Conservation (phyloP, 2,888 invertebrate genomes). For the Ornithoptera priamus region DNA sequence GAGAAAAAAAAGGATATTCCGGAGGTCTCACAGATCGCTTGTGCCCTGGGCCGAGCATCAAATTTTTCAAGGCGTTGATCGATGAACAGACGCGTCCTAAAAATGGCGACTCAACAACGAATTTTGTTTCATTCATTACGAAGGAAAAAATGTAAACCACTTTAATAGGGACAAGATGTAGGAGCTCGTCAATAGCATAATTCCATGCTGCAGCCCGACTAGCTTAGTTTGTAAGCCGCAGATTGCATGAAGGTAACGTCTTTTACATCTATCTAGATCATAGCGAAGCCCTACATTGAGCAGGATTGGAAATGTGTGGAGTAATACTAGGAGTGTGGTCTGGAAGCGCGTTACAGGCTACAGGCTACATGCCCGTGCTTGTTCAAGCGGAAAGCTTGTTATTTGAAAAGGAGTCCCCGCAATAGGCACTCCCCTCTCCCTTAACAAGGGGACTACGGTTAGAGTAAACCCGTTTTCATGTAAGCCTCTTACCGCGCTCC, state of each 20-base stretch:
- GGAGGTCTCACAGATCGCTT: neutral
- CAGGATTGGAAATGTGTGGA: no score
- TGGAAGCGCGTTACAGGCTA: no score
- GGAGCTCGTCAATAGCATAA: neutral
- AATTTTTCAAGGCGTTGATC: slow-evolving; percentile 29
- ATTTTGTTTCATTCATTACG: slow-evolving; percentile 4
- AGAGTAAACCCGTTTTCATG: slow-evolving; percentile 12
- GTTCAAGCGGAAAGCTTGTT: no score
- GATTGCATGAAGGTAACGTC: no score
- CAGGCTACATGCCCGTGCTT: no score
- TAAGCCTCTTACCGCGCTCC: slow-evolving; percentile 7
- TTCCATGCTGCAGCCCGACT: neutral
- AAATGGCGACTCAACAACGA: slow-evolving; percentile 20
- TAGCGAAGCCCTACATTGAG: no score
- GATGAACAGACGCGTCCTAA: slow-evolving; percentile 27
- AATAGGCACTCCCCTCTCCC: slow-evolving; percentile 11
- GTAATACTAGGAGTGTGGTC: no score
- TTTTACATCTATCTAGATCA: no score
- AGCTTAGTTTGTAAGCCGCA: neutral
- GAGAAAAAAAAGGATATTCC: neutral
- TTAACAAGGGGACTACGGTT: slow-evolving; percentile 10
- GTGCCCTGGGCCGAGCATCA: slow-evolving; percentile 1
- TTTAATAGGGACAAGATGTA: slow-evolving; percentile 11
- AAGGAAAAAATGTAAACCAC: slow-evolving; percentile 24
- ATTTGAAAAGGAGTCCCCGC: slow-evolving; percentile 1